Evolutionary conservation across 2,113 vertebrate genomes (phyloP).

Genomic region (Oncorhynchus tshawytscha): DNA sequence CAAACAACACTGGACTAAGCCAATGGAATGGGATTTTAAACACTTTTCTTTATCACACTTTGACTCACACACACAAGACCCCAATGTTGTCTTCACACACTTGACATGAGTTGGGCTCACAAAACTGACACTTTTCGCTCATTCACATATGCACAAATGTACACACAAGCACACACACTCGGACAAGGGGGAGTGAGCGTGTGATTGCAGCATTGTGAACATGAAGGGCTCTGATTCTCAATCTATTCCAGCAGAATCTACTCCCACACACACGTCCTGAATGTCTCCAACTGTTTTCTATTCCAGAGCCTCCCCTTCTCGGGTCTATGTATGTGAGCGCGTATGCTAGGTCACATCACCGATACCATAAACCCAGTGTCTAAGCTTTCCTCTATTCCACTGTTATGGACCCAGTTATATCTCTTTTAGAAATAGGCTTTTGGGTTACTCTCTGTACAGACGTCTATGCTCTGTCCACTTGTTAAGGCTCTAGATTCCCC

Average conservation of each 20-base stretch:
- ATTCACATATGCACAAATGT: conserved; percentile 11
- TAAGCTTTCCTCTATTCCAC: conserved; percentile 34
- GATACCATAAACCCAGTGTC: conserved; percentile 59
- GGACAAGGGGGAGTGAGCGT: background rate
- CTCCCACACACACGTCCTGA: conserved; percentile 36
- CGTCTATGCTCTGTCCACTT: background rate
- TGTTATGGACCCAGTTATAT: background rate
- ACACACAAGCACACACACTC: conserved; percentile 31
- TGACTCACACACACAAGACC: conserved; percentile 8
- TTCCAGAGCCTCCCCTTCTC: conserved; percentile 76
- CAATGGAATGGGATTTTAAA: conserved; percentile 25
- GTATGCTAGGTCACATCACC: conserved; percentile 20
- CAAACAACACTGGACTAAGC: conserved; percentile 18
- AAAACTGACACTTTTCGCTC: conserved; percentile 28
- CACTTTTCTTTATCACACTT: conserved; percentile 1
- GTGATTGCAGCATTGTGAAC: conserved; percentile 31
- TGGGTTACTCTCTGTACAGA: conserved; percentile 25
- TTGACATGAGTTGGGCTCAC: conserved; percentile 66
- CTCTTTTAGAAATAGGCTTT: conserved; percentile 21
- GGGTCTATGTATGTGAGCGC: conserved; percentile 68
- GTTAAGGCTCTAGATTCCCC: conserved; percentile 1
- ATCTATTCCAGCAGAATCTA: conserved; percentile 53
- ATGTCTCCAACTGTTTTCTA: conserved; percentile 35
- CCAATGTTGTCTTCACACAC: conserved; percentile 32
- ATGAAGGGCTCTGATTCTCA: conserved; percentile 62